phyloP scores from a whole-genome alignment of 2,888 invertebrate genomes.

The Erebia epiphron region DNA sequence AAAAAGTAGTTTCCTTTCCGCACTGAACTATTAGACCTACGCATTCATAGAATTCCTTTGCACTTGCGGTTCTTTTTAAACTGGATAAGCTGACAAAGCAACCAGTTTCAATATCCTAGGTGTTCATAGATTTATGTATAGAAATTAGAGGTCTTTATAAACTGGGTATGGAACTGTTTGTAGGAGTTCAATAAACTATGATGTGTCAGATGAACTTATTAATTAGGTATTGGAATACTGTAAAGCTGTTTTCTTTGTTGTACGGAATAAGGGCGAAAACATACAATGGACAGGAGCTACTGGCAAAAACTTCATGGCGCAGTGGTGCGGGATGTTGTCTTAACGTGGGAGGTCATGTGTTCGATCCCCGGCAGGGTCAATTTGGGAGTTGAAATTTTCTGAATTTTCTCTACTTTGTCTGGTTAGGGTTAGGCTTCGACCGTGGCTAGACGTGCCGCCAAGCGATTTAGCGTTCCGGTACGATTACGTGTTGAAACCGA shows the following conservation, averaged over 20 bases:
- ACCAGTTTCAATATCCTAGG: slow-evolving; percentile 24
- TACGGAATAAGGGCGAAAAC: too few relatives aligned
- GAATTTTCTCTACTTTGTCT: too few relatives aligned
- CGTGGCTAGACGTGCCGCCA: too few relatives aligned
- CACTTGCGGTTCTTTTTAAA: slow-evolving; percentile 41
- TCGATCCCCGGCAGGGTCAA: too few relatives aligned
- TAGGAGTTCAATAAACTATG: slow-evolving; percentile 67
- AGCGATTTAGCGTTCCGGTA: too few relatives aligned
- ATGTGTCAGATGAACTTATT: slow-evolving; percentile 71
- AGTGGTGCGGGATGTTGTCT: too few relatives aligned
- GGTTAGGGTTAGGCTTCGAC: too few relatives aligned
- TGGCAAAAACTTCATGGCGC: too few relatives aligned
- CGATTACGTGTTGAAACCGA: too few relatives aligned
- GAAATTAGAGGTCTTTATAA: slow-evolving; percentile 32
- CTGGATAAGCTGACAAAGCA: slow-evolving; percentile 32
- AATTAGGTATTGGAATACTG: slow-evolving; percentile 57
- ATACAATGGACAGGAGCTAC: too few relatives aligned
- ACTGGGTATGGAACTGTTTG: slow-evolving; percentile 52
- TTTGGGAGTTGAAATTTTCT: too few relatives aligned
- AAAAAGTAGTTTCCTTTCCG: slow-evolving; percentile 35
- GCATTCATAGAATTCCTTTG: slow-evolving; percentile 42
- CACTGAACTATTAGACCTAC: slow-evolving; percentile 16
- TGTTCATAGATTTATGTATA: slow-evolving; percentile 13
- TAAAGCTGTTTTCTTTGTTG: background rate
- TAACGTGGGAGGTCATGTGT: too few relatives aligned